These are phyloP conservation scores for Crocallis elinguaria DNA, from an alignment of 2,888 invertebrate species.

Conservation along the genomic window DNA sequence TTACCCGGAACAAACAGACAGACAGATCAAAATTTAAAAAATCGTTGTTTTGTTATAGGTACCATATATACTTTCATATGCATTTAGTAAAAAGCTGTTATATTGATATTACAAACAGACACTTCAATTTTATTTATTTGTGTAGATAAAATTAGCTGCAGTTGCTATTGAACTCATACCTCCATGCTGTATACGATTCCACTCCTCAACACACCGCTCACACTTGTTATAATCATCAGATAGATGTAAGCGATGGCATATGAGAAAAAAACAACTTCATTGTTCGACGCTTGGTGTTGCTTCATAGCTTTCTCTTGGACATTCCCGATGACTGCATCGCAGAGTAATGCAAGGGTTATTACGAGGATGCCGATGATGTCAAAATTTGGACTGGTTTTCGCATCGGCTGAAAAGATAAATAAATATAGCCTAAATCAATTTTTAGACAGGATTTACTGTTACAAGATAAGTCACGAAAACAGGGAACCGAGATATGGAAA, in stretches of 20 bases:
- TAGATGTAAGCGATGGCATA: slow-evolving; percentile 95
- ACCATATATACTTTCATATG: too few species aligned
- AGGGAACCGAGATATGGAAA: too few species aligned
- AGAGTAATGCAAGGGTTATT: slow-evolving; percentile 93
- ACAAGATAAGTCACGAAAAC: too few species aligned
- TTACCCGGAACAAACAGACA: too few species aligned
- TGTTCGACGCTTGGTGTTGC: slow-evolving; percentile 91
- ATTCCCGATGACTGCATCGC: slow-evolving; percentile 98
- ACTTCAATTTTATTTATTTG: too few species aligned
- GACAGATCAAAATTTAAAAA: too few species aligned
- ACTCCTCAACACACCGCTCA: slow-evolving; percentile 89
- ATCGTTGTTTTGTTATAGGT: too few species aligned
- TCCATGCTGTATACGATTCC: slow-evolving; percentile 91
- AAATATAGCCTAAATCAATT: too few species aligned
- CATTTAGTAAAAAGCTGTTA: too few species aligned
- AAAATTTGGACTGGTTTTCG: slow-evolving; percentile 90
- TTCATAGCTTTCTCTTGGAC: slow-evolving; percentile 98
- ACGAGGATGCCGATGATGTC: slow-evolving; percentile 88
- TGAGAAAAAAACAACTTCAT: slow-evolving; percentile 96
- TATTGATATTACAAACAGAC: too few species aligned
- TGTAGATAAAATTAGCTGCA: too few species aligned
- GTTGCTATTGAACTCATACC: slow-evolving; percentile 81
- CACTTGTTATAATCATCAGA: slow-evolving; percentile 88
- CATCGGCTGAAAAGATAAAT: slow-evolving; percentile 85
- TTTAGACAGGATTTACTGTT: too few species aligned